Evolutionary conservation across 2,888 invertebrate species (phyloP).

Genomic region (Blomia tropicalis): DNA sequence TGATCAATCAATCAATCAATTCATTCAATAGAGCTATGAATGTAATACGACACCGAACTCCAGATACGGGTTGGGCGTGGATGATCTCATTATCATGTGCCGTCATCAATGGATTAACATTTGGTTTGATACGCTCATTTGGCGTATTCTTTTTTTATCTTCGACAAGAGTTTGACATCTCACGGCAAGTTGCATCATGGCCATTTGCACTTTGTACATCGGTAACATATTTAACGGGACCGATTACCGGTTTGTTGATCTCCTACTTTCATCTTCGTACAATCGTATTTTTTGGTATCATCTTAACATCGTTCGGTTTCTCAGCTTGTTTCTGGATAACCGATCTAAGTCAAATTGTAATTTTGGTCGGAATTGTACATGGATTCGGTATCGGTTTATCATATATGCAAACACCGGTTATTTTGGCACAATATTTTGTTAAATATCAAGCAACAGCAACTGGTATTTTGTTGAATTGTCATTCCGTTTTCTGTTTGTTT

Average conservation of each 20-base stretch:
- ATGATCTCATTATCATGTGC: slow-evolving; percentile 27
- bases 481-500: too few species aligned
- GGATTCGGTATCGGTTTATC: slow-evolving; percentile 29
- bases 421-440: slow-evolving; percentile 29
- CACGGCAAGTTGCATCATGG: slow-evolving; percentile 27
- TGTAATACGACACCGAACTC: slow-evolving; percentile 14
- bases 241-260: slow-evolving; percentile 25
- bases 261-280: slow-evolving; percentile 22
- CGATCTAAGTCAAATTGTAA: slow-evolving; percentile 25
- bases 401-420: slow-evolving; percentile 27
- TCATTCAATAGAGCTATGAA: too few species aligned
- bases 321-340: slow-evolving; percentile 27
- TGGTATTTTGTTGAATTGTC: too few species aligned
- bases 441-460: slow-evolving; percentile 28
- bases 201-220: slow-evolving; percentile 26
- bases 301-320: slow-evolving; percentile 25
- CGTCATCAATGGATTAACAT: slow-evolving; percentile 26
- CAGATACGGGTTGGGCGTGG: slow-evolving; percentile 29
- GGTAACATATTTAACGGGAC: slow-evolving; percentile 23
- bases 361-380: slow-evolving; percentile 29
- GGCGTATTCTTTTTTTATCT: slow-evolving; percentile 28
- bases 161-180: slow-evolving; percentile 23
- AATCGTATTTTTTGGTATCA: slow-evolving; percentile 25
- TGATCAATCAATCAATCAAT: too few species aligned
- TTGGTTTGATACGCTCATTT: slow-evolving; percentile 27